Conservation (phyloP, 2,797 vertebrate species). For the Nyctalus aviator region DNA sequence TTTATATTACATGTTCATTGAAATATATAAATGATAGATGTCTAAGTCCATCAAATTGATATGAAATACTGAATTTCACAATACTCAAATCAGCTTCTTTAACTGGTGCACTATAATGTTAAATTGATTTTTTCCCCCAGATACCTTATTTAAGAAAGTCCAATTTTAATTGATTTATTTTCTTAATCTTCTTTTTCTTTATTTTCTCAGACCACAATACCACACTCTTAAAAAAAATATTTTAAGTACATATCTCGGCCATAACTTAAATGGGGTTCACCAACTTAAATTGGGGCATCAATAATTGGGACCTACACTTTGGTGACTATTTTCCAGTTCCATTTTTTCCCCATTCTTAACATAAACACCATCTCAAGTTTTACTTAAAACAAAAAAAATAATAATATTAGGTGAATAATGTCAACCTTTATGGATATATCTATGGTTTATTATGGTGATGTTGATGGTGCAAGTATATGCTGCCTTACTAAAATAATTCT, state of each 20-base stretch:
- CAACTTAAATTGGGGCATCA: constrained; percentile 14
- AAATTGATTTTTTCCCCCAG: background rate
- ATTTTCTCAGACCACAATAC: background rate
- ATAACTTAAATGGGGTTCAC: background rate
- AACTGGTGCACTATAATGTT: background rate
- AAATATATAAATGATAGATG: background rate
- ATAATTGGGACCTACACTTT: background rate
- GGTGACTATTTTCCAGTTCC: background rate
- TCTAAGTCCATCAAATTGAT: background rate
- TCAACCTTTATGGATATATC: background rate
- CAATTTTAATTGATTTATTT: constrained; percentile 61
- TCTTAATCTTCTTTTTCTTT: constrained; percentile 10
- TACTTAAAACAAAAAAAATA: background rate
- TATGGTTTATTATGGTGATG: background rate
- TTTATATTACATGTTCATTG: background rate
- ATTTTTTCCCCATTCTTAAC: background rate
- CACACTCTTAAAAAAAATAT: background rate
- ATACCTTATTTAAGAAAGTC: background rate
- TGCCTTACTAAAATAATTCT: background rate
- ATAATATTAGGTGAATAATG: background rate
- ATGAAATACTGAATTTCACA: constrained; percentile 15
- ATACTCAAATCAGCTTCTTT: background rate
- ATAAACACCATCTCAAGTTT: background rate
- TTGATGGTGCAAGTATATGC: background rate
- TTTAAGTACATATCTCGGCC: background rate